These are phyloP conservation scores for Belonocnema kinseyi DNA, from an alignment of 1,140 invertebrate genomes.

Conservation along the genomic window DNA sequence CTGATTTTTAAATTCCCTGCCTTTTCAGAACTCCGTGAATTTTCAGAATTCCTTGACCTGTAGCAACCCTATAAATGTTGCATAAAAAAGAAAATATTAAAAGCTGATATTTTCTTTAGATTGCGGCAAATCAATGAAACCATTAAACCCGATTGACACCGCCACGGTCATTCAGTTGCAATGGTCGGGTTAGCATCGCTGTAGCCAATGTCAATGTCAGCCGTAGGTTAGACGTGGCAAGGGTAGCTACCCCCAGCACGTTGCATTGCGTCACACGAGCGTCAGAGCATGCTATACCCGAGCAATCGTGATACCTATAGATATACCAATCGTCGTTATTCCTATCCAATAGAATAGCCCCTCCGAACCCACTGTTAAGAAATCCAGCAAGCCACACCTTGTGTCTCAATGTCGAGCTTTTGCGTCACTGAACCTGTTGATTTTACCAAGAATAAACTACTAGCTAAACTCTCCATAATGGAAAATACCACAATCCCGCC, in stretches of 20 bases:
- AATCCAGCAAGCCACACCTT: slow-evolving; percentile 41
- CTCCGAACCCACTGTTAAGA: background rate
- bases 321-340: slow-evolving; percentile 38
- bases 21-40: too few species aligned
- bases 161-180: slow-evolving; percentile 3
- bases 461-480: slow-evolving; percentile 21
- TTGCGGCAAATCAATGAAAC: too few species aligned
- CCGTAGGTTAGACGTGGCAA: slow-evolving; percentile 47
- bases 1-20: too few species aligned
- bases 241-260: slow-evolving; percentile 51
- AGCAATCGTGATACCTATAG: slow-evolving; percentile 29
- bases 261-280: slow-evolving; percentile 46
- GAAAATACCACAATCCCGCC: slow-evolving; percentile 12
- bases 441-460: slow-evolving; percentile 45
- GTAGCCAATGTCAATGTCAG: slow-evolving; percentile 52
- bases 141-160: slow-evolving; percentile 10
- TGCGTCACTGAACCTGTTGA: slow-evolving; percentile 53
- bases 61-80: too few species aligned
- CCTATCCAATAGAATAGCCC: slow-evolving; percentile 27
- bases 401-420: slow-evolving; percentile 13
- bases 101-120: background rate
- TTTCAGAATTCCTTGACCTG: too few species aligned
- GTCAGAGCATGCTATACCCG: slow-evolving; percentile 41
- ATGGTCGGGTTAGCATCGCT: slow-evolving; percentile 41
- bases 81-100: background rate